Evolutionary conservation across 2,888 invertebrate species (phyloP), one percentile per base, ranked within the genome.

Genomic region (Oscheius sp.): DNA sequence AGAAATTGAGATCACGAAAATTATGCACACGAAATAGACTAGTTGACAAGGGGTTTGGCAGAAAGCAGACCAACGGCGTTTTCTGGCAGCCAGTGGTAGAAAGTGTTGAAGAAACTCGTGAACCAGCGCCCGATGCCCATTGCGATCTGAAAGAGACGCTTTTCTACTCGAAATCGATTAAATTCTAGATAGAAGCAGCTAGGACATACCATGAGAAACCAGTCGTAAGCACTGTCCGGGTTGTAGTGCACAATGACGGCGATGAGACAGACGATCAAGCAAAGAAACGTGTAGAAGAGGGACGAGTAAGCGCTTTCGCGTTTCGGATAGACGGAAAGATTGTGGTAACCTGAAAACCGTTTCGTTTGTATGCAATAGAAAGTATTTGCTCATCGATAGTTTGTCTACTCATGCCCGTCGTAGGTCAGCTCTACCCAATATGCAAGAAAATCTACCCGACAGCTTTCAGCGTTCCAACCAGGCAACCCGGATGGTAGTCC

Each of bases 231-330:
- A 60, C 73, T 76, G 87, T 95, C 94, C 0, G 96, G 96, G 91
- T 95, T 95, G 89, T 95, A 94, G 90, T 95, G 95, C 37, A 95
- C 95, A 79, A 96, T 91, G 53, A 96, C 91, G 35, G 95, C 95
- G 81, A 95, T 91, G 13, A 95, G 63, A 51, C 80, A 80, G 62
- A 79, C 73, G 1, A 76, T 60, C 9, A 84, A 71, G 66, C 84
- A 88, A 10, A 81, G 60, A 13, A 86, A 70, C 5, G 83, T 82
- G 74, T 85, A 83, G 37, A 96, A 95, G 76, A 95, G 91, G 87
- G 95, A 95, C 90, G 95, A 95, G 90, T 96, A 94, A 66, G 95
- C 95, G 82, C 95, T 91, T 90, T 95, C 95, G 89, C 95, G 95
- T 90, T 95, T 95, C 1, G 96, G 96, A 90, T 95, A 96, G 3